Evolutionary conservation across 2,797 vertebrate genomes (phyloP).

Genomic region (Pseudocheirus occidentalis): DNA sequence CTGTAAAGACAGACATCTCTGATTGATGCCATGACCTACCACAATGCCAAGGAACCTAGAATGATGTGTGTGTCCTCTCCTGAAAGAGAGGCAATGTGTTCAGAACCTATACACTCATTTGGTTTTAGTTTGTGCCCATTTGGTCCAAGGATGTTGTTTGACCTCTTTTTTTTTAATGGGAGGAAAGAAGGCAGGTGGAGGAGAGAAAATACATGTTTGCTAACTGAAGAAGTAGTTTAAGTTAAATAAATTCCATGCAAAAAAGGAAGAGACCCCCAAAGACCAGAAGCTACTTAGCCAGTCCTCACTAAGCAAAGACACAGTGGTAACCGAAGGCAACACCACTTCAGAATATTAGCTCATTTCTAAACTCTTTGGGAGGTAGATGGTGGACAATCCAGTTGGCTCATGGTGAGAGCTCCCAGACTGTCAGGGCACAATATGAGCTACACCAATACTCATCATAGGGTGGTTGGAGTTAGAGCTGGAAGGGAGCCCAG

Average conservation of each 20-base stretch:
- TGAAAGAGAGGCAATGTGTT: background rate
- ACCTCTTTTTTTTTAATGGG: background rate
- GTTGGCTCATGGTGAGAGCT: background rate
- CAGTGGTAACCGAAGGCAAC: background rate
- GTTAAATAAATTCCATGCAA: background rate
- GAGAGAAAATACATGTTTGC: background rate
- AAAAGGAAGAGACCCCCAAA: background rate
- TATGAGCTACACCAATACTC: background rate
- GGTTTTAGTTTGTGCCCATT: background rate
- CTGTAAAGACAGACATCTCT: background rate
- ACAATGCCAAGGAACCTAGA: background rate
- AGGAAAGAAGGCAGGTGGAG: background rate
- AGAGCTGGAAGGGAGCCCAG: background rate
- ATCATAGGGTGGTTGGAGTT: background rate
- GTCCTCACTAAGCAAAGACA: background rate
- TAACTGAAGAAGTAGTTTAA: background rate
- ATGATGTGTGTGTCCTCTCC: background rate
- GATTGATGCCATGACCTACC: background rate
- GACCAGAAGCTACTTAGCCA: background rate
- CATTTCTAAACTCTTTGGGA: background rate
- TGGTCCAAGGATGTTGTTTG: background rate
- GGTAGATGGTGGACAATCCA: background rate
- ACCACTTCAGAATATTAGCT: background rate
- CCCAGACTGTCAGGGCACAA: background rate
- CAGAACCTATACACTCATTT: background rate